Conservation (phyloP, 1,140 invertebrate genomes). For the Centruroides vittatus region DNA sequence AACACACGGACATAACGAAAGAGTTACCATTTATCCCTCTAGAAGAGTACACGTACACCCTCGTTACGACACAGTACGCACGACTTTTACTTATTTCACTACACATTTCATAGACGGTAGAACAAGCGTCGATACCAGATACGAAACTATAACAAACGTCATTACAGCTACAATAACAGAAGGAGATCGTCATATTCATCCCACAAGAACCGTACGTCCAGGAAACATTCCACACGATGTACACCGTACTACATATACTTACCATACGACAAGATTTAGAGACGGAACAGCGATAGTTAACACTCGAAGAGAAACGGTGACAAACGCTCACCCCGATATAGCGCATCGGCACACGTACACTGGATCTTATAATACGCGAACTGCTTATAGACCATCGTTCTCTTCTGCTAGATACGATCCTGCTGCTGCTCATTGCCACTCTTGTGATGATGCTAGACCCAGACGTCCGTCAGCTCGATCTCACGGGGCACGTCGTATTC, state of each 20-base stretch:
- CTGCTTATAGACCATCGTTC: no score
- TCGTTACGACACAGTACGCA: conserved; percentile 5
- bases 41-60: no score
- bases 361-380: no score
- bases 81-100: conserved; percentile 13
- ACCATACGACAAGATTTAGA: conserved; percentile 74
- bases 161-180: conserved; percentile 58
- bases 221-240: background rate
- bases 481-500: background rate
- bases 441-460: background rate
- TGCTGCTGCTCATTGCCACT: no score
- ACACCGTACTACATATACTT: conserved; percentile 36
- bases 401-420: no score
- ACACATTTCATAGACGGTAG: conserved; percentile 63
- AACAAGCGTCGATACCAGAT: conserved; percentile 62
- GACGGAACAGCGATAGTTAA: conserved; percentile 59
- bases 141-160: conserved; percentile 74
- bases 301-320: conserved; percentile 54
- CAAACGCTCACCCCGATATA: conserved; percentile 5
- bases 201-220: background rate
- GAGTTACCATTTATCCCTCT: background rate
- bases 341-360: no score
- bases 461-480: background rate
- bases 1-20: no score
- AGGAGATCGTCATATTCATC: conserved; percentile 1